Evolutionary conservation across 2,113 vertebrate genomes (phyloP).

Genomic region (Oryzias javanicus): DNA sequence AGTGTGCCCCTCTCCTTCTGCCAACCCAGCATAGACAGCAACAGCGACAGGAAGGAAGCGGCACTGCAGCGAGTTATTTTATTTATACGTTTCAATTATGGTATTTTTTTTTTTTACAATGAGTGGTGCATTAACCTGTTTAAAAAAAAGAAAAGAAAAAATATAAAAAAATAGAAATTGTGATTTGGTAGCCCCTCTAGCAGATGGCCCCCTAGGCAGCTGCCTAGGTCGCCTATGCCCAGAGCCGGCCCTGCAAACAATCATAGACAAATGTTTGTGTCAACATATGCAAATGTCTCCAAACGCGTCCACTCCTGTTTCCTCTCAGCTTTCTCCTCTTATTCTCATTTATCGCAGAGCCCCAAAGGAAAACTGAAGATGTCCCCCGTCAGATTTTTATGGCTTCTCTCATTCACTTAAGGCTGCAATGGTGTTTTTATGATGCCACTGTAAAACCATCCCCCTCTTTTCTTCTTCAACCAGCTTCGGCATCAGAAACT

Average conservation of each 20-base stretch:
- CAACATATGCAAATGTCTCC: background rate
- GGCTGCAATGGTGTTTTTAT: constrained; percentile 53
- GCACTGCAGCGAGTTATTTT: no score
- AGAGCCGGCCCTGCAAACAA: background rate
- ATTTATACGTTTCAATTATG: no score
- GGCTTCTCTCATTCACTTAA: constrained; percentile 35
- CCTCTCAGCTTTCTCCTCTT: constrained; percentile 12
- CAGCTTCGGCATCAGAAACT: constrained; percentile 26
- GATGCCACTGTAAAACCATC: constrained; percentile 33
- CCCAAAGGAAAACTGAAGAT: constrained; percentile 34
- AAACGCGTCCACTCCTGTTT: constrained; percentile 36
- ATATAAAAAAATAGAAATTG: no score
- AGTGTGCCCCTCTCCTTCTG: no score
- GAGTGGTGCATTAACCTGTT: no score
- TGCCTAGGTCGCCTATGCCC: no score
- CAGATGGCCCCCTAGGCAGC: no score
- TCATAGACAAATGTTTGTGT: constrained; percentile 1
- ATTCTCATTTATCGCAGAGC: constrained; percentile 36
- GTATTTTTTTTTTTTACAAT: no score
- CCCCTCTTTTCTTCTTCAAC: background rate
- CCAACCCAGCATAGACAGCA: no score
- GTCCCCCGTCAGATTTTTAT: constrained; percentile 41
- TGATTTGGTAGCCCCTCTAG: no score
- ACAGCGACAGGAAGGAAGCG: no score
- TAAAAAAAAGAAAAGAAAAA: no score